These are phyloP conservation scores for Enteromius argenteus DNA, from an alignment of 2,797 vertebrate species.

Conservation along the genomic window DNA sequence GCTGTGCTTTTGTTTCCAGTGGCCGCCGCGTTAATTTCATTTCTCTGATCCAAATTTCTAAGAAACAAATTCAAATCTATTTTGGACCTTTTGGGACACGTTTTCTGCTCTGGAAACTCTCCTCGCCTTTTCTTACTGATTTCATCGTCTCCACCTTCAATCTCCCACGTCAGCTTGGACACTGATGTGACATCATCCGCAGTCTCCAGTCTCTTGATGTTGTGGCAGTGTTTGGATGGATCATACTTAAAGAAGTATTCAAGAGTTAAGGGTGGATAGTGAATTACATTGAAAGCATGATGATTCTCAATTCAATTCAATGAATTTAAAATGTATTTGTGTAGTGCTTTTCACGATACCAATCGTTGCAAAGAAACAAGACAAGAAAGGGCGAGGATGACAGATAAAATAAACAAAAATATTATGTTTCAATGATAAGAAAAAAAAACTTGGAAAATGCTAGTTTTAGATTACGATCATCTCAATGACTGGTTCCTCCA, in stretches of 20 bases:
- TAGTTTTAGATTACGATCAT: background rate
- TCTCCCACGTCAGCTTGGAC: constrained; percentile 86
- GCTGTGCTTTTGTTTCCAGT: constrained; percentile 25
- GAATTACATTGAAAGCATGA: background rate
- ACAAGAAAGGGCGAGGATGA: background rate
- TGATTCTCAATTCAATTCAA: background rate
- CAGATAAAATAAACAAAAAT: background rate
- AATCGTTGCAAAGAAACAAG: too few relatives aligned
- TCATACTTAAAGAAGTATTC: constrained; percentile 89
- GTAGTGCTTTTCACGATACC: too few relatives aligned
- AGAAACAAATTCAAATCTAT: constrained; percentile 7
- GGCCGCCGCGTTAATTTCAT: constrained; percentile 7
- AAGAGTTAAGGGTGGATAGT: constrained; percentile 74
- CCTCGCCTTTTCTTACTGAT: constrained; percentile 85
- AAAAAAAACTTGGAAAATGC: background rate
- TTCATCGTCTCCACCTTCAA: constrained; percentile 80
- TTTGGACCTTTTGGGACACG: constrained; percentile 71
- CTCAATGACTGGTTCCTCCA: background rate
- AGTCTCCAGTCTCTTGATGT: constrained; percentile 86
- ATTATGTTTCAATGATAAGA: background rate
- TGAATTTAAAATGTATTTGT: too few relatives aligned
- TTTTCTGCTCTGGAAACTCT: constrained; percentile 76
- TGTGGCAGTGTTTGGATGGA: constrained; percentile 96
- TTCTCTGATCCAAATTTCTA: background rate
- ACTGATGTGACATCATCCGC: constrained; percentile 70